Evolutionary conservation across 2,888 invertebrate species (phyloP).

Genomic region (Chrysodeixis includens): DNA sequence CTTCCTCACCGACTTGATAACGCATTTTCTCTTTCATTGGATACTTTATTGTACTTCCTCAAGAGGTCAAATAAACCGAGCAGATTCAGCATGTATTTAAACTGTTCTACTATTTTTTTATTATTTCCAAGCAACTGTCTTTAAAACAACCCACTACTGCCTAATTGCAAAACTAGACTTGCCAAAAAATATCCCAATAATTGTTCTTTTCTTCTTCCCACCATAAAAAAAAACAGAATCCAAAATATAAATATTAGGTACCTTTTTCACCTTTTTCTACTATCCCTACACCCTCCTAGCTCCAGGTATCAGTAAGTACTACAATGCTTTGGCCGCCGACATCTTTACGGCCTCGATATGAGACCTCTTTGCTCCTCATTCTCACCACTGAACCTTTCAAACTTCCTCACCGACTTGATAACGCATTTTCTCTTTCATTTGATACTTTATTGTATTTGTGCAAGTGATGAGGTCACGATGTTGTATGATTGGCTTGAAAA

Average conservation of each 20-base stretch:
- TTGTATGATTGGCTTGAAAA: not conserved
- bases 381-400: constrained; percentile 70
- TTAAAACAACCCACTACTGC: too few species aligned
- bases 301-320: constrained; percentile 67
- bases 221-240: constrained; percentile 9
- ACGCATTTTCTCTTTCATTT: constrained; percentile 66
- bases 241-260: not conserved
- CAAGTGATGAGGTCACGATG: constrained; percentile 39
- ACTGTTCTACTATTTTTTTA: too few species aligned
- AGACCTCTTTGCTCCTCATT: constrained; percentile 66
- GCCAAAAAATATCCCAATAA: too few species aligned
- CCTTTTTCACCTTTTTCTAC: constrained; percentile 20
- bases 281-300: constrained; percentile 52
- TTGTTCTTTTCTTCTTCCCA: too few species aligned
- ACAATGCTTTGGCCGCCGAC: constrained; percentile 68
- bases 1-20: constrained; percentile 75
- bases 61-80: too few species aligned
- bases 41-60: constrained; percentile 62
- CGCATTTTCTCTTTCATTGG: constrained; percentile 66
- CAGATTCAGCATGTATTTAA: too few species aligned
- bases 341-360: constrained; percentile 74
- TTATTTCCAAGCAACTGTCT: too few species aligned
- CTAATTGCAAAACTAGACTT: too few species aligned
- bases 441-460: constrained; percentile 60
- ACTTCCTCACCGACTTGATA: constrained; percentile 76